Percentiles rank a stretch among this genome's conserved stretches.
phyloP scores from a whole-genome alignment of 1,140 invertebrate species.

The Littorina saxatilis region DNA sequence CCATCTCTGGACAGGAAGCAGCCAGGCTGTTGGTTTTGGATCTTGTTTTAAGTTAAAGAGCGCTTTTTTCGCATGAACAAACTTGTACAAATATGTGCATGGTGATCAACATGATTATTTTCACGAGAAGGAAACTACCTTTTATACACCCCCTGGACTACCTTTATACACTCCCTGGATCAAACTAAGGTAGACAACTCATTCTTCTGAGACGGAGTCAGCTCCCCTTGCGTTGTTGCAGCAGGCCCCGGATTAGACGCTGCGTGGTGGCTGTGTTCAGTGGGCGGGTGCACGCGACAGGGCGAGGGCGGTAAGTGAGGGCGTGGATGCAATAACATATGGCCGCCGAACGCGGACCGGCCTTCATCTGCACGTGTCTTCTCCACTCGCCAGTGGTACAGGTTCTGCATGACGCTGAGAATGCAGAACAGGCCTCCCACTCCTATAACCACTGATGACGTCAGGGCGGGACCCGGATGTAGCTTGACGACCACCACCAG shows the following conservation, averaged over 20 bases:
- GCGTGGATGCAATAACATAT: neutral
- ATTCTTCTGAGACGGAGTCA: neutral
- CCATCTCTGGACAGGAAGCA: too few relatives aligned
- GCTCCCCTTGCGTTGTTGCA: slow-evolving; percentile 6
- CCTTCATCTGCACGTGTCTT: slow-evolving; percentile 64
- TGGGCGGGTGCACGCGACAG: neutral
- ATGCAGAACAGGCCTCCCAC: slow-evolving; percentile 93
- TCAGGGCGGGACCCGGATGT: slow-evolving; percentile 89
- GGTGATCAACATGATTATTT: neutral
- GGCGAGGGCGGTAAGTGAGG: neutral
- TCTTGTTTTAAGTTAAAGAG: too few relatives aligned
- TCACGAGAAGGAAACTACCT: neutral
- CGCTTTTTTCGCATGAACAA: too few relatives aligned
- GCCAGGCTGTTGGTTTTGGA: too few relatives aligned
- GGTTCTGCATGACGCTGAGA: slow-evolving; percentile 94
- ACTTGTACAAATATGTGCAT: too few relatives aligned
- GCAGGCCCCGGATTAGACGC: neutral
- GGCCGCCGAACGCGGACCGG: slow-evolving; percentile 54
- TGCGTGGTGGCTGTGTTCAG: neutral
- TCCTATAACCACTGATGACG: slow-evolving; percentile 91
- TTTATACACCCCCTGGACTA: too few relatives aligned
- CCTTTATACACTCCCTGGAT: neutral
- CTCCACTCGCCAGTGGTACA: slow-evolving; percentile 93
- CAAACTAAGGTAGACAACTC: slow-evolving; percentile 32
- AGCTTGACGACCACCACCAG: slow-evolving; percentile 95